Base-by-base conservation (phyloP, 2,797 vertebrate species). In the Clamator glandarius region DNA sequence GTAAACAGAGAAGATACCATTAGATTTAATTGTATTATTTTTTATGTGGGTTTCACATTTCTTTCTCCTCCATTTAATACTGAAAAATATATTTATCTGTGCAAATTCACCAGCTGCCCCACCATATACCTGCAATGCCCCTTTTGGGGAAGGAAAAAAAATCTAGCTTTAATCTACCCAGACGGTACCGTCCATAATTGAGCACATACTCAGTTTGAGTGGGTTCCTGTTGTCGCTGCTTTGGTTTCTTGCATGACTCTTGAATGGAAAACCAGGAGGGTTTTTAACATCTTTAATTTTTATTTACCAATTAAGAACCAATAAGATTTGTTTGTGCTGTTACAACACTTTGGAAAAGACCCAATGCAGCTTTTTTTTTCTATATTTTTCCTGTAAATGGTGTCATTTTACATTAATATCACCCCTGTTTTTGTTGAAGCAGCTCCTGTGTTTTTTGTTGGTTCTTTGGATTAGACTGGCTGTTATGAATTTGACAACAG, bases 401-500 rank as follows among this genome's bases (percentile, higher is more conserved):
- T 91, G 89, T 89, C 92, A 51, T 86, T 93, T 93, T 68, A 5
- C 68, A 76, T 95, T 92, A 87, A 73, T 72, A 66, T 42, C 19
- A 9, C 84, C 79, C 68, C 79, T 52, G 61, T 8, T 68, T 77
- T 82, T 86, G 62, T 91, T 80, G 85, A 88, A 93, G 67, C 63
- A 79, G 84, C 75, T 93, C 83, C 96, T 85, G 82, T 84, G 90
- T 41, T 96, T 94, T 86, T 77, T 91, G 67, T 93, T 90, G 90
- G 52, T 87, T 89, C 94, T 90, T 59, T 92, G 95, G 93, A 97
- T 97, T 96, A 96, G 92, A 94, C 88, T 88, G 95, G 90, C 96
- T 96, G 93, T 96, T 97, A 92, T 96, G 93, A 96, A 97, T 97
- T 96, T 97, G 97, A 97, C 96, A 97, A 96, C 91, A 93, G 95